Base-by-base conservation (phyloP, 2,113 vertebrate genomes). In the Onychostoma macrolepis region DNA sequence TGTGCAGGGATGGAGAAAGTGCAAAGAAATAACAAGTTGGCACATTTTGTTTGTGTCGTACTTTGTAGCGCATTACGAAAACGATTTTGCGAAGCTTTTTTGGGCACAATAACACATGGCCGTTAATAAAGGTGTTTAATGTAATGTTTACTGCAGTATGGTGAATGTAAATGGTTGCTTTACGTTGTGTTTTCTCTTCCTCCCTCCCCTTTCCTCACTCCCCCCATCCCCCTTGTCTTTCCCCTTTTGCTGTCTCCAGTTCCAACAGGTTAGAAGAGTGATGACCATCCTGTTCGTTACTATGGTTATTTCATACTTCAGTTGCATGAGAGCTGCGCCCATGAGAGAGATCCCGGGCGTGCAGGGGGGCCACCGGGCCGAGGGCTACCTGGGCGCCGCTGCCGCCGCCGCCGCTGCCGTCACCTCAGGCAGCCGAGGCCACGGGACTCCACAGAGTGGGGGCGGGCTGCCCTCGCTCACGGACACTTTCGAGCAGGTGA, bases 281-380 rank as follows among this genome's bases (percentile, higher is more conserved):
- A 99, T 99, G 98, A 99, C 97, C 97, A 99, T 99, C 98, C 97
- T 99, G 98, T 98, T 99, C 96, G 97, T 99, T 98, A 97, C 98
- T 97, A 99, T 99, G 98, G 97, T 99, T 97, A 99, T 99, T 97
- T 99, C 98, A 96, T 99, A 99, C 97, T 99, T 99, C 95, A 97
- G 97, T 98, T 99, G 98, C 97, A 97, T 99, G 97, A 98, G 97
- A 96, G 98, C 98, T 96, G 97, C 97, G 95, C 98, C 98, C 26
- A 97, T 99, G 97, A 98, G 98, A 96, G 98, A 99, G 94, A 96
- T 94, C 89, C 95, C 95, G 86, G 94, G 96, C 91, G 93, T 95
- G 91, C 95, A 88, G 56, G 89, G 97, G 96, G 97, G 96, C 95
- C 97, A 97, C 95, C 96, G 97, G 95, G 96, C 97, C 94, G 96